These are phyloP conservation scores for Olivierus martensii DNA, from an alignment of 1,140 invertebrate genomes.

Conservation along the genomic window DNA sequence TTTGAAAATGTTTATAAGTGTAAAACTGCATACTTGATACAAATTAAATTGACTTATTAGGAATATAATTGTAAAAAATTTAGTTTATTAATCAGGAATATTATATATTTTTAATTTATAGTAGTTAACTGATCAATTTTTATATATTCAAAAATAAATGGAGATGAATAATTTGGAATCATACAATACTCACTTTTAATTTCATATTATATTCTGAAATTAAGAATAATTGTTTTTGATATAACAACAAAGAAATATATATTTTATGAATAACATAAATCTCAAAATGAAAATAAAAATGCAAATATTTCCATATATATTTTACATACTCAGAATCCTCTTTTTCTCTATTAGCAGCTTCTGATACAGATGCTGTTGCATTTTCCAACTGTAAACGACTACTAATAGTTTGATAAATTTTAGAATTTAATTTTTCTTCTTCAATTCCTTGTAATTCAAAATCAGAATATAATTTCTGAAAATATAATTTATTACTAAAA, in stretches of 20 bases:
- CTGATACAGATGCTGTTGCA: slow-evolving; percentile 76
- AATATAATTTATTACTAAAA: slow-evolving; percentile 21
- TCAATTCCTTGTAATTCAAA: slow-evolving; percentile 98
- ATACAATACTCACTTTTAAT: neutral
- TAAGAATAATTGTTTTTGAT: no score
- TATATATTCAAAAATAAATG: neutral
- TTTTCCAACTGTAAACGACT: slow-evolving; percentile 93
- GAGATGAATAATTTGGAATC: neutral
- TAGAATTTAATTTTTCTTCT: slow-evolving; percentile 94
- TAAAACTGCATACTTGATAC: no score
- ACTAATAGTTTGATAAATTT: slow-evolving; percentile 85
- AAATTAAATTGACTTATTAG: no score
- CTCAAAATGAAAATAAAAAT: no score
- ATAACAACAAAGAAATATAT: no score
- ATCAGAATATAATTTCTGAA: slow-evolving; percentile 95
- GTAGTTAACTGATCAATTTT: neutral
- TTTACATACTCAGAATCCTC: slow-evolving; percentile 26
- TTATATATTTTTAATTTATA: no score
- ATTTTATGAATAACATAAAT: no score
- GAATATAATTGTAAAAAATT: no score
- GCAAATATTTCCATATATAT: no score
- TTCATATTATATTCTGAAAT: neutral
- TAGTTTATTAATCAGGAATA: no score
- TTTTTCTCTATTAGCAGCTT: slow-evolving; percentile 54
- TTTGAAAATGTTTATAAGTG: no score